phyloP scores from a whole-genome alignment of 2,888 invertebrate genomes.

The Fragum sueziense region DNA sequence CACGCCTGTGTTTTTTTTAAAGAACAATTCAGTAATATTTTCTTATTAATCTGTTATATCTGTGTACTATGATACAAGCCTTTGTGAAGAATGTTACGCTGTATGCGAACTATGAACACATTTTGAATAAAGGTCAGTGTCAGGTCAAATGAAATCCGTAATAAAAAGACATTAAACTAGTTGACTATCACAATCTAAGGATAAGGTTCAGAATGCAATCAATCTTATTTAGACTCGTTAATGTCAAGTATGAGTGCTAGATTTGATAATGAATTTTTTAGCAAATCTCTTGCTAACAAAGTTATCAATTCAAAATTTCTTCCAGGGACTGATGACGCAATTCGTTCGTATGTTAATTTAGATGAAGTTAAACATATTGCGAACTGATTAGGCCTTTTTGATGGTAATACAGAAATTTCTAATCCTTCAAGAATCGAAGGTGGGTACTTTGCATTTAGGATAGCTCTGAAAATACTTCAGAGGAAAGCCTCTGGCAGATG shows the following conservation, averaged over 20 bases:
- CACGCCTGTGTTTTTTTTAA: no score
- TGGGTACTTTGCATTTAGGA: constrained; percentile 29
- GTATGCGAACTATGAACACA: no score
- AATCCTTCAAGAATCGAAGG: constrained; percentile 11
- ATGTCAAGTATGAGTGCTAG: not conserved
- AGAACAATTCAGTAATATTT: no score
- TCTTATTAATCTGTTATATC: no score
- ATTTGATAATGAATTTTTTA: constrained; percentile 45
- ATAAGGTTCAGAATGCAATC: constrained; percentile 39
- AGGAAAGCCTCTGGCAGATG: constrained; percentile 5
- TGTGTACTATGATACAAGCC: no score
- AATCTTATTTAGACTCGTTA: not conserved
- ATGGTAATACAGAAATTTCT: not conserved
- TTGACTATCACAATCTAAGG: constrained; percentile 19
- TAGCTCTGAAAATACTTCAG: constrained; percentile 20
- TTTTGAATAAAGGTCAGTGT: no score
- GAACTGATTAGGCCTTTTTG: constrained; percentile 23
- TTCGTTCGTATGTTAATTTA: constrained; percentile 3
- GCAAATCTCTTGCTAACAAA: constrained; percentile 5
- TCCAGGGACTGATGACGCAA: constrained; percentile 16
- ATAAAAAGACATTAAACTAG: constrained; percentile 38
- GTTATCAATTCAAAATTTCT: constrained; percentile 35
- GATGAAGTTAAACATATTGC: constrained; percentile 5
- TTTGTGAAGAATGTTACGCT: no score
- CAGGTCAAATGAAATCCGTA: no score